These are phyloP conservation scores for Malacoctenus gilli DNA, from an alignment of 2,797 vertebrate species.

Conservation along the genomic window DNA sequence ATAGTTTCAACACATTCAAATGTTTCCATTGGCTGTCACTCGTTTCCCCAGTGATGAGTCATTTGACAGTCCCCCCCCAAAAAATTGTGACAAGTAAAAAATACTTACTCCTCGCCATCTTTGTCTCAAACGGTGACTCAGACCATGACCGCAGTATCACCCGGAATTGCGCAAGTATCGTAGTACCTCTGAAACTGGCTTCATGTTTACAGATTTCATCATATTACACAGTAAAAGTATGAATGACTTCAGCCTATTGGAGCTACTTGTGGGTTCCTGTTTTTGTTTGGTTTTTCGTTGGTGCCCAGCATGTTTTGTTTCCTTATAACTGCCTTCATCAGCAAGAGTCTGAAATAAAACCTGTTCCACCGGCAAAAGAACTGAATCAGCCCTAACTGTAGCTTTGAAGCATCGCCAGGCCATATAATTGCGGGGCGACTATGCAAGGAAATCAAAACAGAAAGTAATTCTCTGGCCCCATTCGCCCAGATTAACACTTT, in stretches of 20 bases:
- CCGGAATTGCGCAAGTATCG: conserved; percentile 33
- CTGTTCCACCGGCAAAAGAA: conserved; percentile 28
- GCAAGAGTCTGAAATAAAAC: conserved; percentile 13
- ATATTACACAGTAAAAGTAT: not conserved
- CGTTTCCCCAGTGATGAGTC: conserved; percentile 47
- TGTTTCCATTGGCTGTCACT: conserved; percentile 5
- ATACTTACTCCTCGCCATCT: not conserved
- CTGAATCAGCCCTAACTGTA: not conserved
- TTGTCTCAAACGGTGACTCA: conserved; percentile 55
- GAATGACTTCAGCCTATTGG: conserved; percentile 12
- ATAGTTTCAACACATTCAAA: not conserved
- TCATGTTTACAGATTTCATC: not conserved
- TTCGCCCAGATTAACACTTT: not conserved
- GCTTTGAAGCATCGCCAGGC: not conserved
- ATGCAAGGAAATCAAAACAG: not conserved
- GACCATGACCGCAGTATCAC: conserved; percentile 26
- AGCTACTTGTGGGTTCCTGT: accelerated
- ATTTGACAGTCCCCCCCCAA: conserved; percentile 13
- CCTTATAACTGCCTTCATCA: not conserved
- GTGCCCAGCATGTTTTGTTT: not conserved
- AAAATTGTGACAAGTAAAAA: conserved; percentile 13
- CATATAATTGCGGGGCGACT: not conserved
- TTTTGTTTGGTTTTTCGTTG: not conserved
- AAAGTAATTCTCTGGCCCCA: not conserved
- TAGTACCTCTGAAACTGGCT: not conserved